Base-by-base conservation (phyloP, 2,888 invertebrate genomes). In the Heteropelma amictum region DNA sequence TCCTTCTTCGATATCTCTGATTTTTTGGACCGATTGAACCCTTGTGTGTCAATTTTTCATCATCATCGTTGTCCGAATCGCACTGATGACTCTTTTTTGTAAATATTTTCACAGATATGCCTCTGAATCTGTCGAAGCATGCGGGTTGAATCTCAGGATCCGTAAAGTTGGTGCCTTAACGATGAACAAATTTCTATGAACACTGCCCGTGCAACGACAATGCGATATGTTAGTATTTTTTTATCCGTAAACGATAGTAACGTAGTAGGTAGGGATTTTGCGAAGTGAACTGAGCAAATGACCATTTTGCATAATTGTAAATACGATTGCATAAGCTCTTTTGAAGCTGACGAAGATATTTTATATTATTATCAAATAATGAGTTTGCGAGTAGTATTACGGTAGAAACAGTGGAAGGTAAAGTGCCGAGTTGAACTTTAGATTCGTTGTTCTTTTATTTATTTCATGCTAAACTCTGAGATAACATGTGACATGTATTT, bases 91-190 rank as follows among this genome's bases (percentile, higher is more conserved):
- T 40, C 45, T 30, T 28, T 49, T n/a, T 33, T n/a, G 23, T 17
- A 17, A 35, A 60, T 85, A 83, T 79, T 77, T 79, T 93, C 93
- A 72, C 92, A 96, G 96, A 96, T 94, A 94, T 95, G 92, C 96
- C 96, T 90, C 92, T 96, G 90, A 96, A 96, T 91, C 92, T 96
- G 91, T 96, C 96, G 88, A 96, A 96, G 92, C 95, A 96, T 92
- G 91, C 92, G 86, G 91, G 92, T 89, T 92, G 91, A 92, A 89
- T 88, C 87, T 88, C 88, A 88, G 86, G 85, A 88, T 86, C 84
- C 84, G 68, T 74, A 77, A 56, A 79, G 77, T 79, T 80, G 81
- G 81, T 81, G 81, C 81, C 81, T 81, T 81, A 83, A 77, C 72
- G 72, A 82, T 79, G 81, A 80, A 80, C 76, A 80, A 78, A 80